Percentiles rank a stretch among this genome's conserved stretches.
Conservation (phyloP, 2,888 invertebrate species). For the Cheilosia vulpina region DNA sequence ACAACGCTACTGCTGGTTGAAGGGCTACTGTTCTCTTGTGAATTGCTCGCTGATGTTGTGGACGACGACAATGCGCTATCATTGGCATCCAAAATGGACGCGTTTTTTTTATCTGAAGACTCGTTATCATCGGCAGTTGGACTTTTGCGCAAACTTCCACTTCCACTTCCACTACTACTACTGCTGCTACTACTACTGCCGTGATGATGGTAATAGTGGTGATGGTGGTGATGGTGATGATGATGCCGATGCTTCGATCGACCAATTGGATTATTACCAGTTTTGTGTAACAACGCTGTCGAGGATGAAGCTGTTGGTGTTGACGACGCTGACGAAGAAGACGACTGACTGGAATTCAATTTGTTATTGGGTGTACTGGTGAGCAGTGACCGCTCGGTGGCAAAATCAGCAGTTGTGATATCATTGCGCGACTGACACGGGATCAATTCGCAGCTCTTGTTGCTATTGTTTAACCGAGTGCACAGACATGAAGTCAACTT, state of each 20-base stretch:
- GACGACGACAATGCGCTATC: conserved; percentile 64
- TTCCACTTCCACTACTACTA: conserved; percentile 31
- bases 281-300: conserved; percentile 79
- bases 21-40: conserved; percentile 47
- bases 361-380: conserved; percentile 74
- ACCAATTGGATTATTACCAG: conserved; percentile 82
- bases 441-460: conserved; percentile 73
- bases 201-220: conserved; percentile 81
- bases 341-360: conserved; percentile 56
- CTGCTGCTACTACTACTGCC: conserved; percentile 42
- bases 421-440: conserved; percentile 75
- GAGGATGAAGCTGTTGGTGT: conserved; percentile 53
- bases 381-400: conserved; percentile 50
- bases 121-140: conserved; percentile 18
- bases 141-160: conserved; percentile 58
- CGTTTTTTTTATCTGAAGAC: conserved; percentile 30
- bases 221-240: conserved; percentile 81
- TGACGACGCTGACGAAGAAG: conserved; percentile 75
- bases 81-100: conserved; percentile 34
- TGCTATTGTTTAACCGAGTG: conserved; percentile 80
- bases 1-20: conserved; percentile 33
- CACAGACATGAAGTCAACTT: conserved; percentile 84
- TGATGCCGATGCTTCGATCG: conserved; percentile 81
- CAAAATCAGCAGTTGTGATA: conserved; percentile 37
- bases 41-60: conserved; percentile 39